These are phyloP conservation scores for Saturnia pavonia DNA, from an alignment of 2,888 invertebrate genomes.

Conservation along the genomic window DNA sequence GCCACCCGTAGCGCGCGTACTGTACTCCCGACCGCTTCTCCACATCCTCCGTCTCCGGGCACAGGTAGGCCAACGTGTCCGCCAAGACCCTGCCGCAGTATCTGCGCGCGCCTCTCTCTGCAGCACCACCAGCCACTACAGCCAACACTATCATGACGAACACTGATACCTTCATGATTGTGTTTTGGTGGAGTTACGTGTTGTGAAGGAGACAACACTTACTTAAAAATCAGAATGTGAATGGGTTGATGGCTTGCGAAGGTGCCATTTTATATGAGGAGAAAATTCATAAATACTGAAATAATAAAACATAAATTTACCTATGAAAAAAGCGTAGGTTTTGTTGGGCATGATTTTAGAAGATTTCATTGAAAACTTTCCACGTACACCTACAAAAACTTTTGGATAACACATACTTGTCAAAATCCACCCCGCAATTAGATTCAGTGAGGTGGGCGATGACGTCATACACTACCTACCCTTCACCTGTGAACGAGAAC, in stretches of 20 bases:
- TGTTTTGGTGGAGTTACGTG: neutral
- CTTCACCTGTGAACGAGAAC: neutral
- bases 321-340: too few species aligned
- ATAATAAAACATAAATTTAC: too few species aligned
- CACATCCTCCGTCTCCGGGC: conserved; percentile 19
- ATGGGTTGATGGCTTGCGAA: neutral
- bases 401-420: too few species aligned
- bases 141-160: conserved; percentile 5
- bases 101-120: conserved; percentile 11
- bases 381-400: too few species aligned
- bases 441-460: too few species aligned
- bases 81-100: conserved; percentile 33
- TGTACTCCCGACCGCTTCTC: conserved; percentile 12
- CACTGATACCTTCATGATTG: neutral
- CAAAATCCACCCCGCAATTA: too few species aligned
- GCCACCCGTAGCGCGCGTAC: conserved; percentile 11
- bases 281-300: conserved; percentile 18
- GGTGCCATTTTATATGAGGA: conserved; percentile 11
- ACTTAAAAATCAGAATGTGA: conserved; percentile 1
- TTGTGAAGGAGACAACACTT: neutral
- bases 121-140: neutral
- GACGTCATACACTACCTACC: neutral
- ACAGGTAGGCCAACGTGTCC: conserved; percentile 27
- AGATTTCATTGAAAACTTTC: too few species aligned
- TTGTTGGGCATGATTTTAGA: too few species aligned